Evolutionary conservation across 2,113 vertebrate genomes (phyloP).

Genomic region (Piaya cayana): DNA sequence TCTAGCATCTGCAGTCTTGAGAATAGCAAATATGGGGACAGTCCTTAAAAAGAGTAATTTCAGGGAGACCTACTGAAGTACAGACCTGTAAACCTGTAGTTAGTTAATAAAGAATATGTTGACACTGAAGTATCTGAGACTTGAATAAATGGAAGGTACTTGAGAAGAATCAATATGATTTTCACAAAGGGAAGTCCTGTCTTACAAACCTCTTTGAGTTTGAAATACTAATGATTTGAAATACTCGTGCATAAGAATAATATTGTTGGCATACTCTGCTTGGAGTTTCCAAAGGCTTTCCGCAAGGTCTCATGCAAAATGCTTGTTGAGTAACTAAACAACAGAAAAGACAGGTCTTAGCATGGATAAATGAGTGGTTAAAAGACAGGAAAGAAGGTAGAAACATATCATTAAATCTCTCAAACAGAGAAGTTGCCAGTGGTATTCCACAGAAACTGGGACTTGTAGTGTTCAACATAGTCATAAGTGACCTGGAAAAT

Average conservation of each 20-base stretch:
- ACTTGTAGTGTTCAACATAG: neutral
- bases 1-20: neutral
- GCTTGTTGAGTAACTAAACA: neutral
- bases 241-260: neutral
- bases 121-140: neutral
- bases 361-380: neutral
- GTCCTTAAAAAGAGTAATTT: neutral
- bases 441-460: neutral
- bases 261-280: neutral
- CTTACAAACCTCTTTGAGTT: neutral
- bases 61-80: fast-evolving
- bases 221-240: neutral
- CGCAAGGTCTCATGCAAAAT: neutral
- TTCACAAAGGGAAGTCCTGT: neutral
- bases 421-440: neutral
- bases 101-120: neutral
- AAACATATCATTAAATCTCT: neutral
- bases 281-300: neutral
- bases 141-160: neutral
- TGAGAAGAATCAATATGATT: neutral
- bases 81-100: neutral
- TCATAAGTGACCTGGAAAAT: neutral
- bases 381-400: neutral
- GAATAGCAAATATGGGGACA: neutral
- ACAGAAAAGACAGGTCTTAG: neutral